Evolutionary conservation across 2,113 vertebrate genomes (phyloP).

Genomic region (Euleptes europaea): DNA sequence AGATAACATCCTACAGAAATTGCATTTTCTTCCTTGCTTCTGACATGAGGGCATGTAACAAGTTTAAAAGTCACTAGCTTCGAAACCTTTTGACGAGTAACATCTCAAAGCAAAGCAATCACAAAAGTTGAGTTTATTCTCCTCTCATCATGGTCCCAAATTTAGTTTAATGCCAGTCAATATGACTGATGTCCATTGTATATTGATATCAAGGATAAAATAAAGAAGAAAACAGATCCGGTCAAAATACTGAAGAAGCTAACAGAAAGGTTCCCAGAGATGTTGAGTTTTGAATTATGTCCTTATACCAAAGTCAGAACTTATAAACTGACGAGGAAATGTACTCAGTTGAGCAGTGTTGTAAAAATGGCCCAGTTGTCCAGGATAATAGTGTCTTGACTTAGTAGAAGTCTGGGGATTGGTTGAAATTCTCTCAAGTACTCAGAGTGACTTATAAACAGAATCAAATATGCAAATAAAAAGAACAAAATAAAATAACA

Average conservation of each 20-base stretch:
- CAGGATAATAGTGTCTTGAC: background rate
- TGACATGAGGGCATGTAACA: background rate
- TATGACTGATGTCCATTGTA: background rate
- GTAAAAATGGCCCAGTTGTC: background rate
- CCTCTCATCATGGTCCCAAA: background rate
- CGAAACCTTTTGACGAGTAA: background rate
- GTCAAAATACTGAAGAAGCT: no score
- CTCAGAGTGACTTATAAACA: no score
- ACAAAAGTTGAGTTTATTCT: background rate
- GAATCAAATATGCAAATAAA: no score
- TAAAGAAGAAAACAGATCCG: no score
- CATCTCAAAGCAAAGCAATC: background rate
- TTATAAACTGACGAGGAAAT: no score
- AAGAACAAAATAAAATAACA: no score
- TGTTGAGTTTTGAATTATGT: no score
- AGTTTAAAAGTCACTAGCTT: background rate
- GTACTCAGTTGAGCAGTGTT: background rate
- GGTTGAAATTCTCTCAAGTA: background rate
- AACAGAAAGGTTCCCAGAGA: no score
- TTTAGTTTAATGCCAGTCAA: background rate
- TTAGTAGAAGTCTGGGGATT: background rate
- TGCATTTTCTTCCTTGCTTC: background rate
- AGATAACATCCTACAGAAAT: background rate
- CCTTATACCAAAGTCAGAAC: no score
- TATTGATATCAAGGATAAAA: background rate